phyloP scores from a whole-genome alignment of 2,888 invertebrate species.

The Chrysotoxum bicinctum region DNA sequence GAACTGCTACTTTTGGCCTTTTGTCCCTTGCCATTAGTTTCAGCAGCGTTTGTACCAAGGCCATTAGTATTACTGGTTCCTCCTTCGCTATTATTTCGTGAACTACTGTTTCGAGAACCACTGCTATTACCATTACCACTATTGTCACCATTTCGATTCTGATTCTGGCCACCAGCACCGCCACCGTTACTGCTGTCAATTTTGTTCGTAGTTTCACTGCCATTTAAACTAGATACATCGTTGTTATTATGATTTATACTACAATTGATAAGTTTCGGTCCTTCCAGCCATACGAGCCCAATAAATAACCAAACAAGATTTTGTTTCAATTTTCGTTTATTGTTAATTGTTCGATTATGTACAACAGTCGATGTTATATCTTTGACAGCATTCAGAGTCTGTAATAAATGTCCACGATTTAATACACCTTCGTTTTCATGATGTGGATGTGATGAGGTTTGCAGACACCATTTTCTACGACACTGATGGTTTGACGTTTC shows the following conservation, averaged over 20 bases:
- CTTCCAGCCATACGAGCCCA: conserved; percentile 79
- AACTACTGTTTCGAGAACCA: neutral
- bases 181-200: conserved; percentile 31
- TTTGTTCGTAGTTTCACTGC: conserved; percentile 59
- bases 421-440: neutral
- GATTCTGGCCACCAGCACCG: conserved; percentile 33
- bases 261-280: conserved; percentile 78
- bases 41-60: conserved; percentile 12
- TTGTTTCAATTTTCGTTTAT: conserved; percentile 66
- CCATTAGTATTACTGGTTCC: conserved; percentile 54
- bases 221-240: conserved; percentile 60
- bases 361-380: conserved; percentile 52
- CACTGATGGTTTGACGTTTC: conserved; percentile 27
- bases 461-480: conserved; percentile 47
- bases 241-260: conserved; percentile 75
- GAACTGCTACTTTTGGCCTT: conserved; percentile 16
- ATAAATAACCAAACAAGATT: conserved; percentile 80
- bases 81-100: conserved; percentile 45
- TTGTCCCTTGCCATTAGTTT: conserved; percentile 10
- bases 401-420: conserved; percentile 9
- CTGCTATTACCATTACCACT: conserved; percentile 42
- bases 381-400: conserved; percentile 66
- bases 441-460: neutral
- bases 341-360: conserved; percentile 55
- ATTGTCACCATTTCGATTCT: conserved; percentile 39